These are phyloP conservation scores for Nysson spinosus DNA, from an alignment of 2,888 invertebrate species.

Conservation along the genomic window DNA sequence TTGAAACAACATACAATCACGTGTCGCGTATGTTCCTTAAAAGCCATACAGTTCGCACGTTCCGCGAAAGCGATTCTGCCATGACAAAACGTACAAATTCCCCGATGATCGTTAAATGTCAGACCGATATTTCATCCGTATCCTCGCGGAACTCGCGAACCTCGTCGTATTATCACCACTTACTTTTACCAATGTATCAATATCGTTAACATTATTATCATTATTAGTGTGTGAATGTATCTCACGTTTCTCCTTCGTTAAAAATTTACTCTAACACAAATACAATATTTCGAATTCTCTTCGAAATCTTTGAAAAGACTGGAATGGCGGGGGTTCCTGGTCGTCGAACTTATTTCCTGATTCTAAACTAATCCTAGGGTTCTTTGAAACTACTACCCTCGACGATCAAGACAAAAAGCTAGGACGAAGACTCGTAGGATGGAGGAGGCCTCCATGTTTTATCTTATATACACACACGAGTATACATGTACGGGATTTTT, in stretches of 20 bases:
- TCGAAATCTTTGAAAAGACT: conserved; percentile 21
- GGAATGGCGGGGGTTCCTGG: conserved; percentile 41
- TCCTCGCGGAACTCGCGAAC: conserved; percentile 43
- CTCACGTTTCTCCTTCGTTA: conserved; percentile 21
- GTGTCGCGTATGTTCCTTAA: conserved; percentile 59
- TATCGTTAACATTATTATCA: conserved; percentile 21
- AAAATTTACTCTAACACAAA: conserved; percentile 48
- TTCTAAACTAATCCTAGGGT: conserved; percentile 43
- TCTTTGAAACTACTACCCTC: conserved; percentile 30
- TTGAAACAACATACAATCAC: conserved; percentile 71
- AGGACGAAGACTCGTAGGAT: conserved; percentile 29
- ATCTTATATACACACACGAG: conserved; percentile 22
- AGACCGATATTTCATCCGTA: background rate
- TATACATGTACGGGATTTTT: conserved; percentile 24
- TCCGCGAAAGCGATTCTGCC: conserved; percentile 31
- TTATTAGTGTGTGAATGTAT: too few relatives aligned
- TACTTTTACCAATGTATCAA: conserved; percentile 20
- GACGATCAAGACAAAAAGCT: conserved; percentile 37
- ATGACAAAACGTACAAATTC: conserved; percentile 28
- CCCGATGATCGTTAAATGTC: background rate
- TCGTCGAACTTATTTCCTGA: conserved; percentile 33
- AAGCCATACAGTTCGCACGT: conserved; percentile 51
- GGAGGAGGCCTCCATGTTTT: conserved; percentile 11
- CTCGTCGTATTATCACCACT: conserved; percentile 24
- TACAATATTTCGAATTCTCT: conserved; percentile 15